Evolutionary conservation across 1,140 invertebrate genomes (phyloP).

Genomic region (Drosophila baimaii): DNA sequence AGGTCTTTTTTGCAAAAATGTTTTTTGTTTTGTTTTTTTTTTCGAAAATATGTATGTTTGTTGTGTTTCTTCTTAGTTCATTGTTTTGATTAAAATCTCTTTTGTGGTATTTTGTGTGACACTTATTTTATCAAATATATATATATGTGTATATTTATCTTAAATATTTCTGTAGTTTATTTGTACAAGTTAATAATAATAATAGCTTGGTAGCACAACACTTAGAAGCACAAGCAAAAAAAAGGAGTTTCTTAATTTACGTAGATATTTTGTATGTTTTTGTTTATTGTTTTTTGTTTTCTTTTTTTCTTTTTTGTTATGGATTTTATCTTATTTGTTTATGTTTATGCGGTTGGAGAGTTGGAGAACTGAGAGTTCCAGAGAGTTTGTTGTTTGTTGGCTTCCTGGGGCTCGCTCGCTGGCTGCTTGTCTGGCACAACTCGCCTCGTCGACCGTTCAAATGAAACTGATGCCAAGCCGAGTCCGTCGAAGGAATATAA

Average conservation of each 20-base stretch:
- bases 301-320: not conserved
- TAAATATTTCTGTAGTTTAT: constrained; percentile 8
- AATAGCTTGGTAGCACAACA: constrained; percentile 29
- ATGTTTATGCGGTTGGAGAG: constrained; percentile 21
- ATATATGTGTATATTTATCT: constrained; percentile 10
- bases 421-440: constrained; percentile 49
- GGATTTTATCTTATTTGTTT: constrained; percentile 17
- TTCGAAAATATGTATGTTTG: not conserved
- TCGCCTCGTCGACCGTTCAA: constrained; percentile 62
- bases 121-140: not conserved
- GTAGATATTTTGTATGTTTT: constrained; percentile 4
- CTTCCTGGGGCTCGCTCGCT: constrained; percentile 23
- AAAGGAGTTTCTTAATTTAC: constrained; percentile 19
- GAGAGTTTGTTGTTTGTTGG: constrained; percentile 21
- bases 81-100: not conserved
- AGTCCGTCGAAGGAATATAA: constrained; percentile 65
- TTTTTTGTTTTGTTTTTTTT: not conserved
- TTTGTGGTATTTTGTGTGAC: not conserved
- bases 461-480: constrained; percentile 70
- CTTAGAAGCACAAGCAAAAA: constrained; percentile 46
- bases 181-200: constrained; percentile 33
- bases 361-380: constrained; percentile 33
- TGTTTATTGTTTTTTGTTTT: constrained; percentile 4
- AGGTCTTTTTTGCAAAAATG: constrained; percentile 13
- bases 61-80: not conserved